Evolutionary conservation across 2,113 vertebrate genomes (phyloP).

Genomic region (Salminus brasiliensis): DNA sequence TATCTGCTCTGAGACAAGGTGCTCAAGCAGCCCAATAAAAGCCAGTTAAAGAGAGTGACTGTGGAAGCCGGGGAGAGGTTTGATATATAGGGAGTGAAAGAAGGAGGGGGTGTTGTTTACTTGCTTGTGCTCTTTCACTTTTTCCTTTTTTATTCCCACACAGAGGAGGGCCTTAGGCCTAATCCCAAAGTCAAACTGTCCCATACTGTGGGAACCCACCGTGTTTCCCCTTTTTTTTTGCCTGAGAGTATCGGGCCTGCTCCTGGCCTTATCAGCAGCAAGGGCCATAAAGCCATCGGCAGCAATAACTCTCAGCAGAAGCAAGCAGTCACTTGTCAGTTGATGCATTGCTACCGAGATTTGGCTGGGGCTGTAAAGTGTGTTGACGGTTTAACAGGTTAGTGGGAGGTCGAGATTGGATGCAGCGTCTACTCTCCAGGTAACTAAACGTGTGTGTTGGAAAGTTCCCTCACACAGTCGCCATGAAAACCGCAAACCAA

Average conservation of each 20-base stretch:
- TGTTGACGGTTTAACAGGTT: slow-evolving; percentile 81
- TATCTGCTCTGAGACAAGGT: slow-evolving; percentile 57
- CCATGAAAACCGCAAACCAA: slow-evolving; percentile 49
- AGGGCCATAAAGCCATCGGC: slow-evolving; percentile 86
- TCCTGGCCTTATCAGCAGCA: slow-evolving; percentile 84
- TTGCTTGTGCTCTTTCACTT: slow-evolving; percentile 64
- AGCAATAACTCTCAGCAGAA: slow-evolving; percentile 76
- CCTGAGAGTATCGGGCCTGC: slow-evolving; percentile 31
- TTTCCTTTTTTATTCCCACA: slow-evolving; percentile 81
- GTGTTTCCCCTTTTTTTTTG: slow-evolving; percentile 83
- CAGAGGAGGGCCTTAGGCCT: slow-evolving; percentile 72
- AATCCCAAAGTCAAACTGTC: slow-evolving; percentile 82
- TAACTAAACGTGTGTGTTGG: slow-evolving; percentile 82
- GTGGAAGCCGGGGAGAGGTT: slow-evolving; percentile 32
- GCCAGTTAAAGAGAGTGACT: slow-evolving; percentile 53
- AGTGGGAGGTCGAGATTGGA: slow-evolving; percentile 79
- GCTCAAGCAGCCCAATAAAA: slow-evolving; percentile 63
- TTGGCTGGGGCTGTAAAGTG: slow-evolving; percentile 82
- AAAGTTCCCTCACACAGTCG: slow-evolving; percentile 52
- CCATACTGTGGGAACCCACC: slow-evolving; percentile 87
- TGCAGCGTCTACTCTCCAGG: slow-evolving; percentile 64
- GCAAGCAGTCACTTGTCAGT: slow-evolving; percentile 83
- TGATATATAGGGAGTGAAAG: slow-evolving; percentile 50
- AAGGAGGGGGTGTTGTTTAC: slow-evolving; percentile 63
- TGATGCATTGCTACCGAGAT: slow-evolving; percentile 78